Conservation (phyloP, 92 coral and sea anemone species). For the Desmophyllum pertusum region DNA sequence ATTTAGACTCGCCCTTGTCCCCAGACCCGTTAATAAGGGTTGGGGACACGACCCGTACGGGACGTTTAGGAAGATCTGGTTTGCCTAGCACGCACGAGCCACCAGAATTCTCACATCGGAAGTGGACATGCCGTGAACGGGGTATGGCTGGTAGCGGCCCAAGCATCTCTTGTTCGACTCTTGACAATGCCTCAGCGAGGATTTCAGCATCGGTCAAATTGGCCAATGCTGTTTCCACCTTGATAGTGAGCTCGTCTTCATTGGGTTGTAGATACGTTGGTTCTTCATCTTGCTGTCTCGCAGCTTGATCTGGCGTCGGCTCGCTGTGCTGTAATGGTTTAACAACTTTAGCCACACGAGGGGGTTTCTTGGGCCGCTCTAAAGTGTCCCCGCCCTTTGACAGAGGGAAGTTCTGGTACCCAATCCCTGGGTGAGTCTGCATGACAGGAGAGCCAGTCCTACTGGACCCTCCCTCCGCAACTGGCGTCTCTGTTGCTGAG, state of each 20-base stretch:
- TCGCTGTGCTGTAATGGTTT: constrained; percentile 68
- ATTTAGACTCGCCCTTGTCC: constrained; percentile 37
- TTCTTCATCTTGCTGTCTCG: constrained; percentile 45
- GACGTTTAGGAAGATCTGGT: constrained; percentile 63
- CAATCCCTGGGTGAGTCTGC: constrained; percentile 58
- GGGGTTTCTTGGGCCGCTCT: constrained; percentile 79
- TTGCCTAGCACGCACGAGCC: constrained; percentile 13
- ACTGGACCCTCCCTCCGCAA: neutral
- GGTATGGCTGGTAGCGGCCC: constrained; percentile 91
- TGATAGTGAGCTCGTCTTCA: constrained; percentile 69
- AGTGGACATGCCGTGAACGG: constrained; percentile 80
- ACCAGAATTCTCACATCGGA: constrained; percentile 56
- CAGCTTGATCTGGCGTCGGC: constrained; percentile 21
- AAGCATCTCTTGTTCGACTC: constrained; percentile 87
- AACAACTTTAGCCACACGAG: constrained; percentile 74
- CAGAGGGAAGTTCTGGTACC: constrained; percentile 86
- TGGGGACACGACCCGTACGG: constrained; percentile 80
- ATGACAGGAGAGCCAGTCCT: constrained; percentile 50
- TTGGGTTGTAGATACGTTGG: constrained; percentile 84
- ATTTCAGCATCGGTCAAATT: constrained; percentile 86
- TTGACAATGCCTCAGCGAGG: constrained; percentile 84
- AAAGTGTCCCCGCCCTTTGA: constrained; percentile 68
- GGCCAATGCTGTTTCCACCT: constrained; percentile 84
- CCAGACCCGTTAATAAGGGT: constrained; percentile 62
- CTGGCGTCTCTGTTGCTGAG: constrained; percentile 20